phyloP scores from a whole-genome alignment of 2,888 invertebrate genomes.

The Drosophila kanekoi region DNA sequence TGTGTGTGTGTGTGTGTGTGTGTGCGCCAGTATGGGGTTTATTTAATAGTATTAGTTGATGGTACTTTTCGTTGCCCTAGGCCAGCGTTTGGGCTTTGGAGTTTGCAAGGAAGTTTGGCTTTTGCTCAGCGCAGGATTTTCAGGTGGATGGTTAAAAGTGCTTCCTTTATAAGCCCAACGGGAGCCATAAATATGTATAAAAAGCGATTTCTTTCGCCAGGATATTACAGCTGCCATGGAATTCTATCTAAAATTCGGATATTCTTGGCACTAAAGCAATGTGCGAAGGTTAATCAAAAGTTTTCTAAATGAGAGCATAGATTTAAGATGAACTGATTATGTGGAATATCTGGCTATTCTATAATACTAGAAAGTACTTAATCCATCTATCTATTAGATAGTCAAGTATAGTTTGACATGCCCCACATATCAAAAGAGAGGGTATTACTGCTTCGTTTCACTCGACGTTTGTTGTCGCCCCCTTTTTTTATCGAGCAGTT shows the following conservation, averaged over 20 bases:
- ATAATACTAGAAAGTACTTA: too few species aligned
- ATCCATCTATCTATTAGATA: too few species aligned
- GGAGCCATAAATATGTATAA: slow-evolving; percentile 15
- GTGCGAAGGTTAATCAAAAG: neutral
- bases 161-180: slow-evolving; percentile 28
- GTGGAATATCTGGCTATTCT: too few species aligned
- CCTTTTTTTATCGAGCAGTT: neutral
- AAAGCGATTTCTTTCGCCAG: slow-evolving; percentile 11
- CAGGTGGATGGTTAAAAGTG: slow-evolving; percentile 32
- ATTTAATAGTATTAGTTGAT: slow-evolving; percentile 46
- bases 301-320: neutral
- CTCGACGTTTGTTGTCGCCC: neutral
- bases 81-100: slow-evolving; percentile 21
- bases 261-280: too few species aligned
- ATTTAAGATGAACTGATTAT: neutral
- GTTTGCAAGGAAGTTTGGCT: slow-evolving; percentile 21
- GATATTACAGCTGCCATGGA: slow-evolving; percentile 27
- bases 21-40: slow-evolving; percentile 12
- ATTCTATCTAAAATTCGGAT: slow-evolving; percentile 20
- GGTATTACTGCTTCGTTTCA: neutral
- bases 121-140: slow-evolving; percentile 29
- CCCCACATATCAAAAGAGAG: neutral
- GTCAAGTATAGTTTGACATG: neutral
- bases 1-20: slow-evolving; percentile 2
- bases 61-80: slow-evolving; percentile 48